Evolutionary conservation across 2,888 invertebrate genomes (phyloP), one percentile per base, ranked within the genome.

Genomic region (Habrosyne pyritoides): DNA sequence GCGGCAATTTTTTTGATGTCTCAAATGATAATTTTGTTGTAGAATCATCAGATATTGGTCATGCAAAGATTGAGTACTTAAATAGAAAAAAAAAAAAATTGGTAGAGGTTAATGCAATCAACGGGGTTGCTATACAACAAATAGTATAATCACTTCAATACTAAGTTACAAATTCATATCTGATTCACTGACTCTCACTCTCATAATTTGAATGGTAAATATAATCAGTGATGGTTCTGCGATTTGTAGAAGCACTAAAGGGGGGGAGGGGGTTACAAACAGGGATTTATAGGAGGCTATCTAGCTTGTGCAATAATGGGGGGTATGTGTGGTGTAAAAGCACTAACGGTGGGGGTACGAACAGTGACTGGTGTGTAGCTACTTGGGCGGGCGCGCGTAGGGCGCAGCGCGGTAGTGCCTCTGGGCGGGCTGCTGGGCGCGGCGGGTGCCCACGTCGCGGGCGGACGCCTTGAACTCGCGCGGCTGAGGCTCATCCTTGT

Each of bases 381-480:
- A 89, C 89, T 89, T 91, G 79, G 83, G 81, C 68, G 84, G 81
- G 63, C 90, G 87, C 64, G 81, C 80, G 80, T 91, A 90, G 60
- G 89, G 90, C 75, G 84, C 69, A 30, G 84, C 70, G 63, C 84
- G 75, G 76, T 78, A 78, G 70, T 81, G 74, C 33, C 69, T 63
- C 78, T 53, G 71, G 69, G 56, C 63, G 33, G n/a, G 70, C 58
- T 30, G 57, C 65, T 63, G 61, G 48, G 80, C 71, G 21, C 89
- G 83, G 14, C 90, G 81, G 8, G 87, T 88, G 77, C 89, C 88
- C 60, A 90, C 90, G 28, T 89, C 88, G 56, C 89, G 86, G 12
- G 83, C 73, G 0, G 83, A 70, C 28, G 73, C 52, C 80, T 91
- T 89, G 84, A 81, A 91, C 21, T 90, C 89, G 62, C 87, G 79